Percentiles rank a stretch among this genome's conserved stretches.
phyloP scores from a whole-genome alignment of 2,888 invertebrate genomes.

The Napeogenes sylphis region DNA sequence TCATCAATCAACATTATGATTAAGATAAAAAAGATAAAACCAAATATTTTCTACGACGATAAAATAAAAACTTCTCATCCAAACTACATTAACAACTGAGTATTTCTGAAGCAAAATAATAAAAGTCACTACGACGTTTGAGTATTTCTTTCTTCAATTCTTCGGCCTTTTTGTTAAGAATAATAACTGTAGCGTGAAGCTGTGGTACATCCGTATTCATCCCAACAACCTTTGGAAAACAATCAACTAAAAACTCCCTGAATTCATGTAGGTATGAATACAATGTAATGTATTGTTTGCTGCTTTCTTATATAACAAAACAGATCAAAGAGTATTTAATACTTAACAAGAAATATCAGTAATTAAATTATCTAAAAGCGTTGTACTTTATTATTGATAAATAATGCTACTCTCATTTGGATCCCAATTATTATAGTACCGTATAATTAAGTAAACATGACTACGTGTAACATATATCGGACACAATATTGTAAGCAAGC shows the following conservation, averaged over 20 bases:
- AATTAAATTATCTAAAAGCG: not conserved
- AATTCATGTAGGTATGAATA: constrained; percentile 9
- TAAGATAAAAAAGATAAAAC: not conserved
- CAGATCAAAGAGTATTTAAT: not conserved
- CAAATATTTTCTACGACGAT: not conserved
- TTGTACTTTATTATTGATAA: too few relatives aligned
- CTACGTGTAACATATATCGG: not conserved
- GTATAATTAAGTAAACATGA: not conserved
- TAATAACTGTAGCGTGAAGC: constrained; percentile 16
- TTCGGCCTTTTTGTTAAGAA: constrained; percentile 18
- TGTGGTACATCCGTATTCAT: constrained; percentile 12
- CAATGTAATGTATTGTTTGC: not conserved
- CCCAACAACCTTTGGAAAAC: constrained; percentile 12
- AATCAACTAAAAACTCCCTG: constrained; percentile 10
- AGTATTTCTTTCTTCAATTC: not conserved
- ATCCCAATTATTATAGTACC: too few relatives aligned
- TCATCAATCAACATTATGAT: too few relatives aligned
- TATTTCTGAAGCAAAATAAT: constrained; percentile 3
- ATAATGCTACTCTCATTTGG: too few relatives aligned
- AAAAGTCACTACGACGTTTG: constrained; percentile 2
- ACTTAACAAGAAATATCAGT: not conserved
- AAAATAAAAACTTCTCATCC: constrained; percentile 1
- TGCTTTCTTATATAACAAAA: constrained; percentile 3
- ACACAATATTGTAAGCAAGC: not conserved
- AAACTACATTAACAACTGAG: constrained; percentile 3